Evolutionary conservation across 1,140 invertebrate genomes (phyloP).

Genomic region (Drosophila pseudoananassae): DNA sequence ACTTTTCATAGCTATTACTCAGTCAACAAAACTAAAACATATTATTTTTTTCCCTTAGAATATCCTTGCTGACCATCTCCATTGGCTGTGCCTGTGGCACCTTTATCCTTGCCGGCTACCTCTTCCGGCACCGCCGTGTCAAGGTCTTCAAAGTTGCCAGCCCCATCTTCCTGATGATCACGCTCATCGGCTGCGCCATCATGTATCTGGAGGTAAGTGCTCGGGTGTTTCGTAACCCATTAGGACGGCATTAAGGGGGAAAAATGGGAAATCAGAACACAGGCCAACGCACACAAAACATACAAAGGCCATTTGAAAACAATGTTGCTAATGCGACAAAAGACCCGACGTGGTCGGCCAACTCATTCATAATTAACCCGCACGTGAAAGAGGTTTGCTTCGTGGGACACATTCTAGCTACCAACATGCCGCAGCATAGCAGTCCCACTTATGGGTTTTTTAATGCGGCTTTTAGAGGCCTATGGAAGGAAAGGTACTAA

Average conservation of each 20-base stretch:
- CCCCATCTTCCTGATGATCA: slow-evolving; percentile 95
- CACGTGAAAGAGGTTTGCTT: slow-evolving; percentile 31
- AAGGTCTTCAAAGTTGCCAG: slow-evolving; percentile 96
- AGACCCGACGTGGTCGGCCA: slow-evolving; percentile 35
- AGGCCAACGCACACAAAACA: slow-evolving; percentile 30
- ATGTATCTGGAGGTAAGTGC: slow-evolving; percentile 94
- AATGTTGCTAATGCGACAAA: slow-evolving; percentile 73
- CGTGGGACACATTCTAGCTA: slow-evolving; percentile 13
- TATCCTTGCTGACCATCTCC: slow-evolving; percentile 92
- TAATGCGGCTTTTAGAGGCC: slow-evolving; percentile 66
- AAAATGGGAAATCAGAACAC: neutral
- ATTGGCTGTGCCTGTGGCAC: slow-evolving; percentile 91
- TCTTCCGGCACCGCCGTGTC: slow-evolving; percentile 91
- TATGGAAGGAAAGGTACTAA: neutral
- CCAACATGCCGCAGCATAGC: slow-evolving; percentile 53
- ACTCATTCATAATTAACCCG: slow-evolving; percentile 78
- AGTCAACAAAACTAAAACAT: neutral
- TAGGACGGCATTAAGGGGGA: neutral
- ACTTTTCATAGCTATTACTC: no score
- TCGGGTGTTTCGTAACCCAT: slow-evolving; percentile 34
- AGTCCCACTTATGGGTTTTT: slow-evolving; percentile 67
- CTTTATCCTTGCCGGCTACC: slow-evolving; percentile 89
- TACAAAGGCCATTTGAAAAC: slow-evolving; percentile 66
- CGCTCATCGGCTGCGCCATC: slow-evolving; percentile 93
- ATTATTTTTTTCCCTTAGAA: slow-evolving; percentile 85